Conservation (phyloP, 2,888 invertebrate species). For the Leptinotarsa rubiginosa region DNA sequence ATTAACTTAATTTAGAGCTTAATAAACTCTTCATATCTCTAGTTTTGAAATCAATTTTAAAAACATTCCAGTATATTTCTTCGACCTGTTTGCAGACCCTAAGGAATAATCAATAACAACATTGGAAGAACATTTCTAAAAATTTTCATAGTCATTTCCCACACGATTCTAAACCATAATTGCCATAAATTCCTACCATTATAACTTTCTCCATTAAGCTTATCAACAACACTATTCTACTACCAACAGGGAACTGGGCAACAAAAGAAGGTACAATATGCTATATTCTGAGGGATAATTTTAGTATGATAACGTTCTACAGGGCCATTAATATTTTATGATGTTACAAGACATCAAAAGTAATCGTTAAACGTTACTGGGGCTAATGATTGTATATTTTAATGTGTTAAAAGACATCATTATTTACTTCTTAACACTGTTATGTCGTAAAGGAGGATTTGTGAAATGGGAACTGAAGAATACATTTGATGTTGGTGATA, state of each 20-base stretch:
- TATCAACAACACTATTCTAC: slow-evolving; percentile 17
- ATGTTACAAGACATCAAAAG: slow-evolving; percentile 46
- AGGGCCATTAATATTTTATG: slow-evolving; percentile 48
- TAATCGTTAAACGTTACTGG: slow-evolving; percentile 38
- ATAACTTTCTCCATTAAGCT: slow-evolving; percentile 18
- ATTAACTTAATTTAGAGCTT: too few relatives aligned
- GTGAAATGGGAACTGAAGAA: slow-evolving; percentile 13
- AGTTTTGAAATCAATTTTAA: too few relatives aligned
- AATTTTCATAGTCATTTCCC: slow-evolving; percentile 2
- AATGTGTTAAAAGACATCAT: slow-evolving; percentile 41
- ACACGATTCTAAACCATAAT: neutral
- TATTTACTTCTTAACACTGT: slow-evolving; percentile 34
- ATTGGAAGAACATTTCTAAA: neutral
- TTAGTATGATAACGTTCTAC: slow-evolving; percentile 27
- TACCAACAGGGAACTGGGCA: slow-evolving; percentile 12
- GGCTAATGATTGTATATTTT: slow-evolving; percentile 44
- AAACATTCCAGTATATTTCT: too few relatives aligned
- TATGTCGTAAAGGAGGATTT: slow-evolving; percentile 13
- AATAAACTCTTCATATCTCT: too few relatives aligned
- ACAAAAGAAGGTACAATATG: slow-evolving; percentile 17
- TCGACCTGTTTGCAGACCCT: too few relatives aligned
- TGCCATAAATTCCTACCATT: neutral
- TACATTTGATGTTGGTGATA: slow-evolving; percentile 18
- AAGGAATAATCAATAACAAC: too few relatives aligned
- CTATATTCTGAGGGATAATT: slow-evolving; percentile 15